Percentiles rank a stretch among this genome's conserved stretches.
Conservation (phyloP, 2,888 invertebrate species). For the Epirrita christyi region DNA sequence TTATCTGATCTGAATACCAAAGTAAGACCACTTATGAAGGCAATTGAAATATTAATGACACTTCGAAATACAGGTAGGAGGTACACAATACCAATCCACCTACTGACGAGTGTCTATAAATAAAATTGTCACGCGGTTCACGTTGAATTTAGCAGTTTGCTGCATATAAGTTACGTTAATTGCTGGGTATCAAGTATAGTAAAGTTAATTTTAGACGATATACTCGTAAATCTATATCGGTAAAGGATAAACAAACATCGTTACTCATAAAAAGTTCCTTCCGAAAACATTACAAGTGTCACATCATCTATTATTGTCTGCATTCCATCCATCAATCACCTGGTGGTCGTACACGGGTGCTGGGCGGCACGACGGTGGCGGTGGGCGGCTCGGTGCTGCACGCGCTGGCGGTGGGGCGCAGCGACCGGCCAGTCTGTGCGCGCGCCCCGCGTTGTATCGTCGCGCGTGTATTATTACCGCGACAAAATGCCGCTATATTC, state of each 20-base stretch:
- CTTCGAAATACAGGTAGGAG: conserved; percentile 19
- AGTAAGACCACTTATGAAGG: too few relatives aligned
- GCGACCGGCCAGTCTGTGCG: conserved; percentile 63
- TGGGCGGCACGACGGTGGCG: conserved; percentile 44
- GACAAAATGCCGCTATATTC: conserved; percentile 87
- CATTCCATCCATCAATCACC: conserved; percentile 77
- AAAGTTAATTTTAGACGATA: conserved; percentile 17
- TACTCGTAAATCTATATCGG: neutral
- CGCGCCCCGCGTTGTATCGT: conserved; percentile 57
- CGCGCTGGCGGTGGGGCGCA: conserved; percentile 46
- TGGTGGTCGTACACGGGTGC: conserved; percentile 52
- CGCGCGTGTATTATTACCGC: conserved; percentile 47
- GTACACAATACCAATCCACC: conserved; percentile 32
- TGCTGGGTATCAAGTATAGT: conserved; percentile 4
- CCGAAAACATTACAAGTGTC: conserved; percentile 55
- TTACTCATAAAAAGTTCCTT: conserved; percentile 50
- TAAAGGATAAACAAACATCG: conserved; percentile 31
- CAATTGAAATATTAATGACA: too few relatives aligned
- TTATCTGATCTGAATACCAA: too few relatives aligned
- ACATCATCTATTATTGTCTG: conserved; percentile 68
- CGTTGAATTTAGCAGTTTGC: conserved; percentile 42
- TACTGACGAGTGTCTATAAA: conserved; percentile 32
- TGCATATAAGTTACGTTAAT: conserved; percentile 19
- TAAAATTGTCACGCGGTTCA: conserved; percentile 41
- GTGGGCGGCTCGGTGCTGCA: conserved; percentile 42